phyloP scores from a whole-genome alignment of 2,888 invertebrate species.

The Phragmatobia fuliginosa region DNA sequence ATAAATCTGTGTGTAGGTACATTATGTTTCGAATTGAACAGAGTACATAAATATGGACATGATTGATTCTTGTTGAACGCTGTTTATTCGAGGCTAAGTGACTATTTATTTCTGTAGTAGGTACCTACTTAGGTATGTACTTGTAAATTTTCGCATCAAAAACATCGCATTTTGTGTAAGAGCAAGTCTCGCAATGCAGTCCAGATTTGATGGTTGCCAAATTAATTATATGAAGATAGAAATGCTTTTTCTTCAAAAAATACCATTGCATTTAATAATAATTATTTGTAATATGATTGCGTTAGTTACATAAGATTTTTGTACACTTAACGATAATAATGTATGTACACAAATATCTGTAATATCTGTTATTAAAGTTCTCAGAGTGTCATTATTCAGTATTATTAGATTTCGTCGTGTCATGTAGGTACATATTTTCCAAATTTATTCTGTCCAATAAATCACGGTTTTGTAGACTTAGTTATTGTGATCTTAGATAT shows the following conservation, averaged over 20 bases:
- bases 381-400: too few species aligned
- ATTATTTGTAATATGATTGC: not conserved
- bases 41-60: constrained; percentile 13
- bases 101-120: not conserved
- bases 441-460: not conserved
- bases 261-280: too few species aligned
- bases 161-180: not conserved
- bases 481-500: not conserved
- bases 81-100: not conserved
- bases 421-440: not conserved
- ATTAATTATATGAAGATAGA: too few species aligned
- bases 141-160: not conserved
- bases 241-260: too few species aligned
- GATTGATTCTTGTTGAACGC: constrained; percentile 8
- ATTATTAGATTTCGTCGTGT: too few species aligned
- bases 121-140: not conserved
- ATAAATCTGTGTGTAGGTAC: constrained; percentile 13
- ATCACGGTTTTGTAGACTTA: not conserved
- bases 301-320: too few species aligned
- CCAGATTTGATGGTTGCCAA: too few species aligned
- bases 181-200: too few species aligned
- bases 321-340: too few species aligned
- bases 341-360: not conserved
- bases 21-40: constrained; percentile 8
- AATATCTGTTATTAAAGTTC: too few species aligned